These are phyloP conservation scores for Aquatica leii DNA, from an alignment of 2,888 invertebrate species.

Conservation along the genomic window DNA sequence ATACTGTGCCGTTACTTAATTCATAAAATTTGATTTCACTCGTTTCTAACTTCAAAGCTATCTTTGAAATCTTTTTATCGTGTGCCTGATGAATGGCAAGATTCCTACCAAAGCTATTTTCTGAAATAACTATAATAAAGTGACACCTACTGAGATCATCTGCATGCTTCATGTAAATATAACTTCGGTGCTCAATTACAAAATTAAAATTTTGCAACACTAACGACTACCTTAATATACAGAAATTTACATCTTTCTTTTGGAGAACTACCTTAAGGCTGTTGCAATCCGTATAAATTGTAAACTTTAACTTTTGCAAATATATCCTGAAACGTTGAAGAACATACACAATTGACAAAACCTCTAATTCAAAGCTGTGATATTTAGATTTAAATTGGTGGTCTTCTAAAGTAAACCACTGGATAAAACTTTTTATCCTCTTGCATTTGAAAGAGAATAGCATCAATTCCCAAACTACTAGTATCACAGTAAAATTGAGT, in stretches of 20 bases:
- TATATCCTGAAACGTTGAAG: no score
- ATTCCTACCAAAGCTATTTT: no score
- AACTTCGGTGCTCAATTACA: neutral
- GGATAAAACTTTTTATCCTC: neutral
- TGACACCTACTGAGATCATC: no score
- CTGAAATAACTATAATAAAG: no score
- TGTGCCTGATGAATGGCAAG: neutral
- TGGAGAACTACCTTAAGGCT: neutral
- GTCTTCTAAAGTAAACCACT: neutral
- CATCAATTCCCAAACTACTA: neutral
- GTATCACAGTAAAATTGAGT: no score
- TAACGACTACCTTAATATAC: no score
- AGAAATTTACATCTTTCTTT: neutral
- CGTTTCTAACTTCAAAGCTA: no score
- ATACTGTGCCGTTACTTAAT: conserved; percentile 15
- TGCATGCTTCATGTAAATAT: no score
- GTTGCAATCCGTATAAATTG: no score
- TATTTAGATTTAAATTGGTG: neutral
- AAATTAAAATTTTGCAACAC: neutral
- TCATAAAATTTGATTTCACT: conserved; percentile 9
- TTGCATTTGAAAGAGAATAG: neutral
- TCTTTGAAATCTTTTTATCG: conserved; percentile 7
- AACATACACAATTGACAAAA: neutral
- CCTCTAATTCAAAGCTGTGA: neutral
- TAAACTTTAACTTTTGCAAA: no score